phyloP scores from a whole-genome alignment of 2,113 vertebrate species.

The Phalacrocorax aristotelis region DNA sequence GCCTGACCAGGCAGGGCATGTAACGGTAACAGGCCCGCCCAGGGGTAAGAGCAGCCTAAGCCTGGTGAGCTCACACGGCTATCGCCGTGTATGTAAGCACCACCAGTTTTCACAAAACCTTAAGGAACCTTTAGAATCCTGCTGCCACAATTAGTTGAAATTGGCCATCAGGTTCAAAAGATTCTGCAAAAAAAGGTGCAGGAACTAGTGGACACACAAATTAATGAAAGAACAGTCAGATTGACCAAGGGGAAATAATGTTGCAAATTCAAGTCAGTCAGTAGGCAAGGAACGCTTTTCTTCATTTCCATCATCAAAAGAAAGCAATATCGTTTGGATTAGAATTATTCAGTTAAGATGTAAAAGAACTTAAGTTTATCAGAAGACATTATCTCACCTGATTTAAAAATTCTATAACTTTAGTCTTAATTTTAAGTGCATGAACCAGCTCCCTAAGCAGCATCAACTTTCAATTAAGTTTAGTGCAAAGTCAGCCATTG shows the following conservation, averaged over 20 bases:
- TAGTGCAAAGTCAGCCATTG: neutral
- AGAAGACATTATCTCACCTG: neutral
- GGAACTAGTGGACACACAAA: neutral
- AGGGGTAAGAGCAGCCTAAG: neutral
- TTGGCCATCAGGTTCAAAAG: neutral
- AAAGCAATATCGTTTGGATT: neutral
- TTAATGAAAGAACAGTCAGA: neutral
- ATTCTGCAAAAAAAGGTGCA: neutral
- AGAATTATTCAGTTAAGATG: neutral
- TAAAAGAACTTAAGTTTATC: neutral
- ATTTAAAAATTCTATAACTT: neutral
- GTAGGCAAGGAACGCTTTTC: neutral
- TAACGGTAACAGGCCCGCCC: accelerated
- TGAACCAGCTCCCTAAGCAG: neutral
- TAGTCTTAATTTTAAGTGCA: neutral
- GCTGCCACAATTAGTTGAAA: neutral
- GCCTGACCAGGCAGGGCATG: neutral
- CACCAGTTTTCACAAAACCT: neutral
- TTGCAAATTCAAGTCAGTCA: neutral
- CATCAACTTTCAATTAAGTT: neutral
- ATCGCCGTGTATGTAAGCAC: neutral
- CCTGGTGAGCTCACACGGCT: neutral
- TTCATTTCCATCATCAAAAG: neutral
- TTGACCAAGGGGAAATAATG: neutral
- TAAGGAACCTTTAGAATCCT: neutral